Evolutionary conservation across 2,888 invertebrate genomes (phyloP), one percentile per base, ranked within the genome.

Genomic region (Alsophila aescularia): DNA sequence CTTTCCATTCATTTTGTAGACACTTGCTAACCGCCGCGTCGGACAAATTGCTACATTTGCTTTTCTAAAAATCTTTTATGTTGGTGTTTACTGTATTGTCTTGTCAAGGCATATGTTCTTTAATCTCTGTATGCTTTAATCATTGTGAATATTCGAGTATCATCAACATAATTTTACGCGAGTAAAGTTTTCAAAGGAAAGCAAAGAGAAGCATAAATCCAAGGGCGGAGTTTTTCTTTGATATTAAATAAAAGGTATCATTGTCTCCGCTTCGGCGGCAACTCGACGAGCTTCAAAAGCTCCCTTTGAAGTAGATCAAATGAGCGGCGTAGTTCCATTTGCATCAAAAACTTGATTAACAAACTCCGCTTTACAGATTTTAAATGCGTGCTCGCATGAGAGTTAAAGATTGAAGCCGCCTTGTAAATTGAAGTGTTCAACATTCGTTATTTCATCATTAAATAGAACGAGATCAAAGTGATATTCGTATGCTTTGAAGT

Each of bases 241-340:
- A 85, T 83, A 82, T 83, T 74, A 77, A 83, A 85, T 84, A 82
- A 83, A 85, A 83, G 81, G 82, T 81, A 84, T 85, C 81, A 83
- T 85, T 84, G 85, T 83, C 81, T 82, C 75, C 79, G 82, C 78
- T 77, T 77, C 79, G 79, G 70, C 58, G 63, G 62, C 57, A 65
- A 61, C 52, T 53, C 77, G 74, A 81, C 75, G 77, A 75, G 77
- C 84, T 84, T 83, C 84, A 77, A 83, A 77, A 79, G 79, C 77
- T 81, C 77, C 72, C 83, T 85, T 85, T 86, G 85, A 86, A 80
- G 83, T 85, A 79, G 80, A 85, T 84, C 79, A 85, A 85, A 83
- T 85, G 79, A 82, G 80, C 80, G 78, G 62, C 72, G 70, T 74
- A 78, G 66, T 77, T 80, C 75, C 69, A 78, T 80, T 82, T 79